Evolutionary conservation across 2,113 vertebrate species (phyloP).

Genomic region (Naja naja): DNA sequence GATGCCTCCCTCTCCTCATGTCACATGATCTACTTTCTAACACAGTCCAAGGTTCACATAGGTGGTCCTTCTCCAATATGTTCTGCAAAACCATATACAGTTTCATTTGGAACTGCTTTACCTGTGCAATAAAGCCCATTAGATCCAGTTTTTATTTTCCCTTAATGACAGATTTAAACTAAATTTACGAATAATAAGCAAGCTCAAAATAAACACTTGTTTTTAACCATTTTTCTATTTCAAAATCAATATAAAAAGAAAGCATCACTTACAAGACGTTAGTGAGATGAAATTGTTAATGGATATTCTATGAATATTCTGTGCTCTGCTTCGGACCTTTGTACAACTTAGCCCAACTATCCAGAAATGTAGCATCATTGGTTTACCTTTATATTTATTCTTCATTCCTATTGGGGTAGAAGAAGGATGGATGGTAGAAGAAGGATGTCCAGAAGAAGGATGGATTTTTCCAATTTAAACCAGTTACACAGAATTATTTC

Average conservation of each 20-base stretch:
- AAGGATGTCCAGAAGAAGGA: not conserved
- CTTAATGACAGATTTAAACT: not conserved
- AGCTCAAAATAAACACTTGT: not conserved
- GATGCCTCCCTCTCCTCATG: not conserved
- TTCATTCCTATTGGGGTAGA: not conserved
- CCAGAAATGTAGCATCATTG: not conserved
- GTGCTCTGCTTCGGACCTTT: not conserved
- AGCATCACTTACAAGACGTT: not conserved
- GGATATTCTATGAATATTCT: constrained; percentile 10
- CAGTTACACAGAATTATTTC: not conserved
- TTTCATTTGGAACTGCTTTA: not conserved
- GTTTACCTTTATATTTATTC: not conserved
- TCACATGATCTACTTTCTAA: not conserved
- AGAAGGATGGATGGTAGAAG: not conserved
- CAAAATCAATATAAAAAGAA: not conserved
- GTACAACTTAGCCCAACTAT: not conserved
- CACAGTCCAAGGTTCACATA: not conserved
- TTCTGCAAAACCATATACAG: not conserved
- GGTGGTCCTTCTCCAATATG: not conserved
- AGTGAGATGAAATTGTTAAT: not conserved
- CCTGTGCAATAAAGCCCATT: not conserved
- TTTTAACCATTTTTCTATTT: not conserved
- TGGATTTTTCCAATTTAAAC: not conserved
- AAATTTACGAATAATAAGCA: not conserved
- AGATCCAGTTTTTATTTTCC: not conserved